A percentile compares a stretch with the other conserved stretches of the same genome.
Evolutionary conservation across 2,888 invertebrate genomes (phyloP).

Genomic region (Agrochola lota): DNA sequence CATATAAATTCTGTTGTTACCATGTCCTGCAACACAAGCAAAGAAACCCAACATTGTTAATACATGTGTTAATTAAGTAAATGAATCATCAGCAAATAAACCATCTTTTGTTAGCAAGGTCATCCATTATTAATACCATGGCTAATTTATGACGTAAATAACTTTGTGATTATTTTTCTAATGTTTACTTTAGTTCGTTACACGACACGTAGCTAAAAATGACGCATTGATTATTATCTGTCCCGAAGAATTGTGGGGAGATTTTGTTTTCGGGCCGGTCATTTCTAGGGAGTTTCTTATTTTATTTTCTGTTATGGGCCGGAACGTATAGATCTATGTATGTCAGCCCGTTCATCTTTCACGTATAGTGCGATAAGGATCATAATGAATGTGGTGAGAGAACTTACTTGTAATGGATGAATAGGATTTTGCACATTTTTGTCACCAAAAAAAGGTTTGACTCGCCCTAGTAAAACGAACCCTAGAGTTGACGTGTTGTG

Average conservation of each 20-base stretch:
- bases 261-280: constrained; percentile 36
- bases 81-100: constrained; percentile 54
- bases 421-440: background rate
- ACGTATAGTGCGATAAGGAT: background rate
- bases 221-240: constrained; percentile 53
- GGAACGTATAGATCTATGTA: too few species aligned
- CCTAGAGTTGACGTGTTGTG: background rate
- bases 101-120: constrained; percentile 53
- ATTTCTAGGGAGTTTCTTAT: background rate
- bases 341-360: background rate
- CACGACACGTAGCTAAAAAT: constrained; percentile 60
- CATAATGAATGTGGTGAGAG: background rate
- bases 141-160: constrained; percentile 54
- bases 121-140: constrained; percentile 50
- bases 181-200: constrained; percentile 49
- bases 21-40: background rate
- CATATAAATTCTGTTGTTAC: constrained; percentile 11
- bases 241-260: constrained; percentile 3
- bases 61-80: constrained; percentile 33
- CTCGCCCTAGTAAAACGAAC: background rate
- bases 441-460: too few species aligned
- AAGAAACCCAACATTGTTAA: constrained; percentile 1
- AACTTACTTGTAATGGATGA: background rate
- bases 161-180: constrained; percentile 51
- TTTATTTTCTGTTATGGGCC: background rate